phyloP scores from a whole-genome alignment of 2,797 vertebrate species.

The Yasuhikotakia modesta region DNA sequence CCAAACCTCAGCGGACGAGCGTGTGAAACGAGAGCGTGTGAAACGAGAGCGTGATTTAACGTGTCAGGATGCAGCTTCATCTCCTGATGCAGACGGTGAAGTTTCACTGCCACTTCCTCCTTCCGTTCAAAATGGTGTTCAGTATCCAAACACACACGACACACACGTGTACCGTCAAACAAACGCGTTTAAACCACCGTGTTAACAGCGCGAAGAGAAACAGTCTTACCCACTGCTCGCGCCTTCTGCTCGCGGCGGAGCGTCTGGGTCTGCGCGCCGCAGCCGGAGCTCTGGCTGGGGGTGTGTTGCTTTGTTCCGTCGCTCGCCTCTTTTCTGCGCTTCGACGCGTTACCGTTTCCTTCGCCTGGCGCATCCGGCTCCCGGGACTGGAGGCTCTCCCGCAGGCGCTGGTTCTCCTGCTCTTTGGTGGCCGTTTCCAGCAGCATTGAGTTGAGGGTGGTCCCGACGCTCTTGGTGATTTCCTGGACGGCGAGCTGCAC shows the following conservation, averaged over 20 bases:
- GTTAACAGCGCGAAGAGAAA: not conserved
- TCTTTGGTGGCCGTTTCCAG: slow-evolving; percentile 77
- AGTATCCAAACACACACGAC: not conserved
- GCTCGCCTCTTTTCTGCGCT: slow-evolving; percentile 52
- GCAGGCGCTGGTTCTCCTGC: slow-evolving; percentile 75
- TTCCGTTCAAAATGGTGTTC: slow-evolving; percentile 47
- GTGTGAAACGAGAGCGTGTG: too few species aligned
- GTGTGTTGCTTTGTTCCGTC: slow-evolving; percentile 66
- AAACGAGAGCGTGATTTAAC: too few species aligned
- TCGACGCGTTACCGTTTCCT: slow-evolving; percentile 46
- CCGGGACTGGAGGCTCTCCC: slow-evolving; percentile 66
- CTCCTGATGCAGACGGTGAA: slow-evolving; percentile 6
- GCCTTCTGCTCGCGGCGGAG: slow-evolving; percentile 76
- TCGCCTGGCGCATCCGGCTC: slow-evolving; percentile 49
- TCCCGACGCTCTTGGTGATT: slow-evolving; percentile 77
- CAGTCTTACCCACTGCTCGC: slow-evolving; percentile 74
- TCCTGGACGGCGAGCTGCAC: slow-evolving; percentile 82
- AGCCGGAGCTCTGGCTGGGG: slow-evolving; percentile 60
- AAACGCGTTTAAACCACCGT: not conserved
- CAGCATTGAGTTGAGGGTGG: slow-evolving; percentile 76
- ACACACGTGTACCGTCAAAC: too few species aligned
- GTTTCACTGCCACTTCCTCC: slow-evolving; percentile 40
- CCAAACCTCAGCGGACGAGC: too few species aligned
- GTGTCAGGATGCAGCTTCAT: too few species aligned
- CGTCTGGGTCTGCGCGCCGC: slow-evolving; percentile 60